Percentiles rank a stretch among this genome's conserved stretches.
phyloP scores from a whole-genome alignment of 2,888 invertebrate genomes.

The Chalcosyrphus nemorum region DNA sequence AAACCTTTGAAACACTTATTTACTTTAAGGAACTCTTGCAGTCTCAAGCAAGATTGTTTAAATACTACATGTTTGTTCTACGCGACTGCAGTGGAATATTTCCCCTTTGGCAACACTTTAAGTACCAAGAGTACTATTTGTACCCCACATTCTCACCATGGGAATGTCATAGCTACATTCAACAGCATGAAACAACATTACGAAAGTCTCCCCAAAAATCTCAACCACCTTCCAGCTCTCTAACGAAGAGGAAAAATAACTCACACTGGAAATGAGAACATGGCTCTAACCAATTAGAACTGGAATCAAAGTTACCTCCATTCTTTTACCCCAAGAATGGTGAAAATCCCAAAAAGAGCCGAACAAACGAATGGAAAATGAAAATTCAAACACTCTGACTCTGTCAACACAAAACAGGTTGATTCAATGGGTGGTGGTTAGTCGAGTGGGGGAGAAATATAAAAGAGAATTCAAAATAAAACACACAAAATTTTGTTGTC shows the following conservation, averaged over 20 bases:
- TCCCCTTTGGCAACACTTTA: conserved; percentile 17
- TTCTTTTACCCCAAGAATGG: conserved; percentile 40
- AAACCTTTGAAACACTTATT: too few relatives aligned
- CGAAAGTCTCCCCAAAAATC: conserved; percentile 35
- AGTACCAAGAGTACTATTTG: conserved; percentile 9
- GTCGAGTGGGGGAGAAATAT: neutral
- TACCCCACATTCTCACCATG: neutral
- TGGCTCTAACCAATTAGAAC: neutral
- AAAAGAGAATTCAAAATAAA: neutral
- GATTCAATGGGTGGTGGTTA: conserved; percentile 4
- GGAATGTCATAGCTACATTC: conserved; percentile 37
- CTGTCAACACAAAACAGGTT: conserved; percentile 9
- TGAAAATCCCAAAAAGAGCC: conserved; percentile 23
- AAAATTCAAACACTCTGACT: neutral
- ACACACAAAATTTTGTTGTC: conserved; percentile 22
- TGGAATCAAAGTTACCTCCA: conserved; percentile 25
- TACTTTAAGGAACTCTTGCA: too few relatives aligned
- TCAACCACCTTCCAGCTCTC: conserved; percentile 32
- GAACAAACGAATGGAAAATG: neutral
- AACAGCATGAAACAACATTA: conserved; percentile 43
- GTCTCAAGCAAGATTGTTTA: too few relatives aligned
- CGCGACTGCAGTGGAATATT: too few relatives aligned
- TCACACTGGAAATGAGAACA: conserved; percentile 45
- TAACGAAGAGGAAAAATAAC: neutral
- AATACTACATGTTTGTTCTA: too few relatives aligned